Evolutionary conservation across 2,797 vertebrate genomes (phyloP).

Genomic region (Tapera naevia): DNA sequence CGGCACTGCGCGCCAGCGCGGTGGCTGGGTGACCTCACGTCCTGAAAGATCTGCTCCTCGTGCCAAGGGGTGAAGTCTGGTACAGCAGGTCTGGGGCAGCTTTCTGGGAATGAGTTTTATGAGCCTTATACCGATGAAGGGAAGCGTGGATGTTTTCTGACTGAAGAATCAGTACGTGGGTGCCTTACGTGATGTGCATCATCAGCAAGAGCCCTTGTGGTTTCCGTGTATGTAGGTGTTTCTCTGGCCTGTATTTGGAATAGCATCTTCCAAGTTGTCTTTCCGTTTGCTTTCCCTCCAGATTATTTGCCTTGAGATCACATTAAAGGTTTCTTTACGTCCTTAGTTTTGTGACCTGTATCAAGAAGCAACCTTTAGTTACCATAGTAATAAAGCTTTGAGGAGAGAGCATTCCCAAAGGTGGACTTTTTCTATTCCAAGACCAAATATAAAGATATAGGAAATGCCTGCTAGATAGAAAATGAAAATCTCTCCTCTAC

Average conservation of each 20-base stretch:
- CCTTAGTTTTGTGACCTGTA: neutral
- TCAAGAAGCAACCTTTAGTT: neutral
- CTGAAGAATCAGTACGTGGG: rapidly evolving
- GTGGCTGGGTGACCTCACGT: neutral
- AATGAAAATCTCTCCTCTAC: neutral
- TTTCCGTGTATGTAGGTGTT: neutral
- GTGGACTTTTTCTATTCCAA: neutral
- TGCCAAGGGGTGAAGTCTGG: neutral
- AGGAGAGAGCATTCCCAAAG: neutral
- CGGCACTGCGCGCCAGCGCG: neutral
- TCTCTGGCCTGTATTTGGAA: neutral
- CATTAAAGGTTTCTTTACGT: neutral
- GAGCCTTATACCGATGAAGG: neutral
- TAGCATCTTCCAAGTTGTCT: neutral
- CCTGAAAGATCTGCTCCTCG: neutral
- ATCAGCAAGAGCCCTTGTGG: neutral
- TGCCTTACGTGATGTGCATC: neutral
- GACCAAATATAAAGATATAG: neutral
- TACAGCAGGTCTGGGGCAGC: neutral
- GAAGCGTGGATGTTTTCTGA: neutral
- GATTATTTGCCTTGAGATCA: neutral
- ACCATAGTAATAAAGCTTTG: neutral
- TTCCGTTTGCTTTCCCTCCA: neutral
- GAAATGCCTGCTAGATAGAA: neutral
- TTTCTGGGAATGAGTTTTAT: neutral